These are phyloP conservation scores for Pogonocherus hispidulus DNA, from an alignment of 2,888 invertebrate species.

Conservation along the genomic window DNA sequence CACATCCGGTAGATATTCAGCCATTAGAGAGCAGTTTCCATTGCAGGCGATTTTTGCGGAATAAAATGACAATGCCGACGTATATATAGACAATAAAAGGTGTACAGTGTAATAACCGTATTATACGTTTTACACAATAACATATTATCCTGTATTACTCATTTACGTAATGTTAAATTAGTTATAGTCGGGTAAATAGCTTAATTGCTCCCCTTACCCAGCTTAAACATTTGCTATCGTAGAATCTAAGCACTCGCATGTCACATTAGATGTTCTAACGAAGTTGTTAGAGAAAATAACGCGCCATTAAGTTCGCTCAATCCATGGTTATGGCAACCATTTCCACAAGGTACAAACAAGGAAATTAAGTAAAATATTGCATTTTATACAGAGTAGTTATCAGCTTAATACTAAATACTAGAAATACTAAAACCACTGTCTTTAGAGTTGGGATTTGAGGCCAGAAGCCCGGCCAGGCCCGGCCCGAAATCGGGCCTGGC, in stretches of 20 bases:
- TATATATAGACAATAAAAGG: constrained; percentile 37
- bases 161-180: constrained; percentile 59
- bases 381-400: no score
- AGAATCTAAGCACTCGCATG: constrained; percentile 14
- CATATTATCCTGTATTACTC: constrained; percentile 55
- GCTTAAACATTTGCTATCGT: constrained; percentile 20
- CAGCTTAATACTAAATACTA: no score
- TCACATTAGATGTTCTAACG: constrained; percentile 8
- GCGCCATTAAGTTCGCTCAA: no score
- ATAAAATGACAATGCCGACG: constrained; percentile 30
- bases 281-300: background rate
- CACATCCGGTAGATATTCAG: constrained; percentile 58
- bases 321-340: no score
- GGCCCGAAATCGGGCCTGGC: no score
- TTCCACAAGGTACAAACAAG: no score
- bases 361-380: no score
- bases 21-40: constrained; percentile 48
- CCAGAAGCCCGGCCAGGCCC: no score
- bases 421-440: no score
- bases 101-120: constrained; percentile 52
- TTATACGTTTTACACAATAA: constrained; percentile 51
- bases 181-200: constrained; percentile 58
- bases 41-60: constrained; percentile 43
- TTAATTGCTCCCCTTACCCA: constrained; percentile 54
- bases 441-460: no score